phyloP scores from a whole-genome alignment of 2,888 invertebrate genomes.

The Heterodera filipjevi region DNA sequence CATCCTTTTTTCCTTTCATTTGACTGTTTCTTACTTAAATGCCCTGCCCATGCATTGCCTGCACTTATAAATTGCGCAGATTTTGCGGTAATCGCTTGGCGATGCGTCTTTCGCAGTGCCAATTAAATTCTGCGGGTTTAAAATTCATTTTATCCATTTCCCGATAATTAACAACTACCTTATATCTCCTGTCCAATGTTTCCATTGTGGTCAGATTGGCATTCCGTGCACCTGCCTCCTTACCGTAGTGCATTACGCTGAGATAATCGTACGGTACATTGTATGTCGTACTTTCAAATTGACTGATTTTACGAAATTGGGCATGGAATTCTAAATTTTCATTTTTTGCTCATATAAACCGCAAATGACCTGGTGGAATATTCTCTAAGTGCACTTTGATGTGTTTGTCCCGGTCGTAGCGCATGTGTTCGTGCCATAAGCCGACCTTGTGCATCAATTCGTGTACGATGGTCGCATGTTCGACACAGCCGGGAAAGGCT shows the following conservation, averaged over 20 bases:
- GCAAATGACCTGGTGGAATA: slow-evolving; percentile 44
- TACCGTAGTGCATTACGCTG: slow-evolving; percentile 46
- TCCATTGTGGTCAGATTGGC: slow-evolving; percentile 53
- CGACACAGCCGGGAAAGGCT: slow-evolving; percentile 22
- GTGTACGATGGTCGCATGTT: slow-evolving; percentile 52
- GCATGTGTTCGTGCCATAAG: slow-evolving; percentile 62
- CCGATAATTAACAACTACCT: slow-evolving; percentile 37
- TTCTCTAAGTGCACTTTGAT: slow-evolving; percentile 58
- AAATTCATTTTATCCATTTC: not conserved
- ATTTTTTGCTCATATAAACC: not conserved
- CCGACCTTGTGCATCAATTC: slow-evolving; percentile 53
- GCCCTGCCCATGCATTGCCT: slow-evolving; percentile 29
- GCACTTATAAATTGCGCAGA: slow-evolving; percentile 53
- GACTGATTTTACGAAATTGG: slow-evolving; percentile 52
- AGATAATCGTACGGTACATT: slow-evolving; percentile 55
- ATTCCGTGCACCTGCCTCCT: slow-evolving; percentile 51
- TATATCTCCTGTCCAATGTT: slow-evolving; percentile 48
- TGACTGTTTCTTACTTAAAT: slow-evolving; percentile 3
- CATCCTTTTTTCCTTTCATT: no score
- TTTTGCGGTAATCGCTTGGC: slow-evolving; percentile 54
- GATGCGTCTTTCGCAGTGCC: slow-evolving; percentile 54
- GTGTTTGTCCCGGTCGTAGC: slow-evolving; percentile 56
- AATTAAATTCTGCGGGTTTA: slow-evolving; percentile 46
- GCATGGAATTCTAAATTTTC: slow-evolving; percentile 35
- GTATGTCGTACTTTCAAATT: slow-evolving; percentile 52